Evolutionary conservation across 30 jellyfish, hydroid and myxozoan genomes (phyloP), one percentile per base, ranked within the genome.

Genomic region (Turritopsis dohrnii): DNA sequence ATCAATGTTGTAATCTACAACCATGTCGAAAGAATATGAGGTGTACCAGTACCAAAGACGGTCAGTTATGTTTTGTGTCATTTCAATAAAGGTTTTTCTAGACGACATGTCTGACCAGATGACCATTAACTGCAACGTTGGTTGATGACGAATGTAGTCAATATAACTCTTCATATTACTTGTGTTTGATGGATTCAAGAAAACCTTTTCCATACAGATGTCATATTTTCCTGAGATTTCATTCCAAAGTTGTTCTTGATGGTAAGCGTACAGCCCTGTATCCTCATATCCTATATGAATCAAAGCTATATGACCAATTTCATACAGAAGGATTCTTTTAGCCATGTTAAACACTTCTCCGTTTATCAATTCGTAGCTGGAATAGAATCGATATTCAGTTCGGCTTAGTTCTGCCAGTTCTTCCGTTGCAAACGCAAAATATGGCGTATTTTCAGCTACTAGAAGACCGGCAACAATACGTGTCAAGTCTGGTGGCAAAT

Each of bases 1-100:
- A 24, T 22, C 24, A 24, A 74, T 74, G 83, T 74, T 74, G 71
- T 16, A 29, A 24, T 26, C 26, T 21, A 74, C 7, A 19, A 7
- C 24, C 3, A 23, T 7, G 21, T 74, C n/a, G 65, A 74, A 74
- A 21, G 83, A 74, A n/a, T 26, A 24, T 1, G 53, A 7, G 18
- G 83, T 7, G 41, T 74, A 74, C 83, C 83, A 74, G 65, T 16
- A 74, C 83, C 83, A 74, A 7, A 74, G 3, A n/a, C 60, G 28
- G 41, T 74, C 83, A 30, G 28, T 29, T n/a, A 74, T 74, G 7
- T 30, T 41, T 13, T 74, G 54, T 23, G 65, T 41, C 24, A 24
- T 9, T 26, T 74, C 41, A 71, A 74, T 74, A n/a, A 74, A 23
- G 16, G 26, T 26, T 1, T 4, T 29, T 74, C 83, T 74, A n/a